Conservation (phyloP, 1,140 invertebrate species). For the Heliconius hermathena region DNA sequence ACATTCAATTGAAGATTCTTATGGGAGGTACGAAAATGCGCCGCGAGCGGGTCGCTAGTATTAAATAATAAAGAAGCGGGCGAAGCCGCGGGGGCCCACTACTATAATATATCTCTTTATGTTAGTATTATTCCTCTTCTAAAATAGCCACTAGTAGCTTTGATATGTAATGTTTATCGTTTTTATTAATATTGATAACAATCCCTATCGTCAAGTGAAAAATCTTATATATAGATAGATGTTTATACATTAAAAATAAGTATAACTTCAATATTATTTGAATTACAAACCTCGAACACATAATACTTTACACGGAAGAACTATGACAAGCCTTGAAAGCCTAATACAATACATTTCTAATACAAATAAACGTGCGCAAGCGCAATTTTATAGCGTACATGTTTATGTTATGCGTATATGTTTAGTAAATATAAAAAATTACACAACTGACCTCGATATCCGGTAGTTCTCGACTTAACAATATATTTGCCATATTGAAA, state of each 20-base stretch:
- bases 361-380: neutral
- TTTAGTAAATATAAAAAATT: neutral
- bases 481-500: constrained; percentile 66
- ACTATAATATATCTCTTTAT: too few species aligned
- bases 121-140: too few species aligned
- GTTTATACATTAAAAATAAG: neutral
- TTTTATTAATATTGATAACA: neutral
- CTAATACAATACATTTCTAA: neutral
- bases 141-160: too few species aligned
- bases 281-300: neutral
- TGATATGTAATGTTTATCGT: neutral
- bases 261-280: neutral
- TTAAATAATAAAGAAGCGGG: too few species aligned
- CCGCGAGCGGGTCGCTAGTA: too few species aligned
- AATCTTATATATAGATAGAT: neutral
- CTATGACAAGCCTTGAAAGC: neutral
- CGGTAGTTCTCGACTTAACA: constrained; percentile 85
- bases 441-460: constrained; percentile 86
- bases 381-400: neutral
- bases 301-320: neutral
- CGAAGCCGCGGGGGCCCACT: too few species aligned
- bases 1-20: too few species aligned
- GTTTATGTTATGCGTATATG: neutral
- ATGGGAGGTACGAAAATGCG: too few species aligned
- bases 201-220: neutral